phyloP scores from a whole-genome alignment of 2,113 vertebrate species.

The Lota lota region DNA sequence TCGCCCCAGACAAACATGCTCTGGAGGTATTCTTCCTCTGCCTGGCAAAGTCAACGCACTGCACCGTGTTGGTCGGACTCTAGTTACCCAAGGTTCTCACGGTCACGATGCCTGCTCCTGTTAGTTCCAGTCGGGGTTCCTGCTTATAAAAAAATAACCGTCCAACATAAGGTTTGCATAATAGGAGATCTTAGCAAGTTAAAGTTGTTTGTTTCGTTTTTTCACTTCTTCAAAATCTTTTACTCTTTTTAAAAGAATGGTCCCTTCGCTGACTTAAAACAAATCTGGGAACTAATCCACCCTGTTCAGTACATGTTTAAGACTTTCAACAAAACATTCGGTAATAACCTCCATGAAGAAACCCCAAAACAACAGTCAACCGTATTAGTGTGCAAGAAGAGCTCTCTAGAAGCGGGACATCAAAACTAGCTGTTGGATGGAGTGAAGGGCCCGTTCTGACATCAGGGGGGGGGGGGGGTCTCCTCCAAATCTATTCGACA shows the following conservation, averaged over 20 bases:
- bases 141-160: not conserved
- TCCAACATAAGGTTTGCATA: constrained; percentile 61
- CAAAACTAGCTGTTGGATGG: constrained; percentile 43
- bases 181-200: constrained; percentile 40
- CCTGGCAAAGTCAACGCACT: constrained; percentile 4
- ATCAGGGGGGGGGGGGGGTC: constrained; percentile 54
- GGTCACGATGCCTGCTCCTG: no score
- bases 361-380: constrained; percentile 28
- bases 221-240: constrained; percentile 6
- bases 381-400: constrained; percentile 33
- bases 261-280: constrained; percentile 17
- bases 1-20: constrained; percentile 43
- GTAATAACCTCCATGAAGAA: constrained; percentile 19
- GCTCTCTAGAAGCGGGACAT: constrained; percentile 32
- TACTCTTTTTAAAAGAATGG: constrained; percentile 14
- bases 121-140: no score
- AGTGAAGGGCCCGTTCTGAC: constrained; percentile 58
- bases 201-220: constrained; percentile 26
- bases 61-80: constrained; percentile 4
- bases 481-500: constrained; percentile 39
- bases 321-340: constrained; percentile 39
- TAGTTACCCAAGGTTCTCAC: not conserved
- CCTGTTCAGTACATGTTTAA: constrained; percentile 53
- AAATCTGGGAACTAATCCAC: constrained; percentile 27
- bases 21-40: constrained; percentile 43